Conservation (phyloP, 2,113 vertebrate genomes). For the Hemibagrus wyckioides region DNA sequence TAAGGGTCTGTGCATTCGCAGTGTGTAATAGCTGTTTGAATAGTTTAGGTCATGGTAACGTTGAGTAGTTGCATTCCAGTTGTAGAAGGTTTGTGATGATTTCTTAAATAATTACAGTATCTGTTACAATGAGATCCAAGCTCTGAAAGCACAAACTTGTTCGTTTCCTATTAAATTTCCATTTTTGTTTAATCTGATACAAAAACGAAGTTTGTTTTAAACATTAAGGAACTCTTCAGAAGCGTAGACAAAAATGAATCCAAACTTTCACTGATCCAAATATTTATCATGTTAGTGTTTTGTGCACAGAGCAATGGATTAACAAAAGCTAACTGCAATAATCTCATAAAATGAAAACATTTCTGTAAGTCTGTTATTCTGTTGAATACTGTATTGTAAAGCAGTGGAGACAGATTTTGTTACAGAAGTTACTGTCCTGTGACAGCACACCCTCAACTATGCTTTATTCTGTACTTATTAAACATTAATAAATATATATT, state of each 20-base stretch:
- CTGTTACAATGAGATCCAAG: not conserved
- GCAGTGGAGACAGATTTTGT: not conserved
- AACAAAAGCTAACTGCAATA: not conserved
- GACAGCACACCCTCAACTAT: not conserved
- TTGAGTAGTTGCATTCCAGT: conserved; percentile 10
- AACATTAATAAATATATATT: not conserved
- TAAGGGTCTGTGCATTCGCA: not conserved
- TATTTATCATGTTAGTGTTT: not conserved
- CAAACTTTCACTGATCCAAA: not conserved
- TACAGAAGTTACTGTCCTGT: not conserved
- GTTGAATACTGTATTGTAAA: not conserved
- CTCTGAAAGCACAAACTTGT: not conserved
- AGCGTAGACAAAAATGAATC: not conserved
- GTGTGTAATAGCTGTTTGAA: conserved; percentile 2
- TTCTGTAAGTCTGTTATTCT: not conserved
- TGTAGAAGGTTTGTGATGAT: not conserved
- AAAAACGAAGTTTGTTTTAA: not conserved
- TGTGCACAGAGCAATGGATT: not conserved
- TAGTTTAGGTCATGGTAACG: not conserved
- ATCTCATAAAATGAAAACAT: not conserved
- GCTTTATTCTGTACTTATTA: not conserved
- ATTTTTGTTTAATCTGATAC: not conserved
- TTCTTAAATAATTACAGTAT: not conserved
- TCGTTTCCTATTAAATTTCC: not conserved
- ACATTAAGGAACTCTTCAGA: not conserved